Percentiles rank a stretch among this genome's conserved stretches.
Evolutionary conservation across 2,888 invertebrate species (phyloP).

Genomic region (Platypus cylindrus): DNA sequence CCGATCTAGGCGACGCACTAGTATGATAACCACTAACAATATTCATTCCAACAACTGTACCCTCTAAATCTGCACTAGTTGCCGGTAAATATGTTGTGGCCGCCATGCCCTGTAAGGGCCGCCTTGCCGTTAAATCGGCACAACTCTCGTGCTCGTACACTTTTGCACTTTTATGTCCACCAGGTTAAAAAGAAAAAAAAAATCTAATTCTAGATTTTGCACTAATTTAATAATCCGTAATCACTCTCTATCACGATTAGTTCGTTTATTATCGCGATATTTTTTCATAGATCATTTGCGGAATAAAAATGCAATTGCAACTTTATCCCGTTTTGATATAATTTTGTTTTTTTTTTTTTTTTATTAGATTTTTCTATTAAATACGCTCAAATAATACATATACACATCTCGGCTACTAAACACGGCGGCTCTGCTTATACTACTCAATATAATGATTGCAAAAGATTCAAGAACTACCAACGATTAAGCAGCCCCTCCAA

Average conservation of each 20-base stretch:
- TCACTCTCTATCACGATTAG: too few species aligned
- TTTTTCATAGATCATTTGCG: too few species aligned
- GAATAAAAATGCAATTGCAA: too few species aligned
- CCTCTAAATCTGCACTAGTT: slow-evolving; percentile 58
- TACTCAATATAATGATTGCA: too few species aligned
- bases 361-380: too few species aligned
- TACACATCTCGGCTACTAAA: slow-evolving; percentile 39
- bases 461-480: too few species aligned
- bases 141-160: slow-evolving; percentile 31
- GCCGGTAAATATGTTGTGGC: slow-evolving; percentile 88
- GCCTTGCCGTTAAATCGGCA: slow-evolving; percentile 38
- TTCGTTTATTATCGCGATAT: too few species aligned
- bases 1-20: slow-evolving; percentile 74
- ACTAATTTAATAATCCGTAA: too few species aligned
- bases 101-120: slow-evolving; percentile 69
- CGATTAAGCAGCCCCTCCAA: slow-evolving; percentile 24
- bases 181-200: slow-evolving; percentile 6
- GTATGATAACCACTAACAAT: slow-evolving; percentile 67
- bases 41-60: slow-evolving; percentile 58
- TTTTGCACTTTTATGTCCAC: slow-evolving; percentile 22
- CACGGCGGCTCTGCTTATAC: slow-evolving; percentile 44
- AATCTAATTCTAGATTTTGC: slow-evolving; percentile 14
- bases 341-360: too few species aligned
- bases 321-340: too few species aligned
- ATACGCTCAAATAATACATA: slow-evolving; percentile 47